Evolutionary conservation across 2,113 vertebrate genomes (phyloP), one percentile per base, ranked within the genome.

Genomic region (Pantherophis guttatus): DNA sequence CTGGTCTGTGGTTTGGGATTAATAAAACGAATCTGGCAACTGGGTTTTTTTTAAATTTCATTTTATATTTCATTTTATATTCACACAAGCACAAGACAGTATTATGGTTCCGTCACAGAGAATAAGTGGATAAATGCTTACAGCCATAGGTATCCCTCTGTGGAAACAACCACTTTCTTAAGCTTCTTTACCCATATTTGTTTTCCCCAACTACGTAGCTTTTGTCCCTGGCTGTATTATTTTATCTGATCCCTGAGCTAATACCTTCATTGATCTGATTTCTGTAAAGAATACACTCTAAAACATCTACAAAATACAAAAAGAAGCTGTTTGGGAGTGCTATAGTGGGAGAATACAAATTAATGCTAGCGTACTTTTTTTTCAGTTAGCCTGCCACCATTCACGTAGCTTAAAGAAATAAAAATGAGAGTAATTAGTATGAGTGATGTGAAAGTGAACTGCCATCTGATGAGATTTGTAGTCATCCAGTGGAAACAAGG

Each of bases 241-340:
- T 94, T 95, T 85, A 95, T 55, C n/a, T 92, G 55, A 91, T 92
- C 17, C 53, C 81, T 75, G 39, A 94, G 95, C 33, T 93, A 90
- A 88, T 91, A n/a, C 86, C 94, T 88, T 86, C 11, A 3, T 5
- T 54, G 86, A 90, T 94, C 91, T 93, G 70, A 86, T 88, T 21
- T 62, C 21, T 33, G 10, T 70, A 50, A 0, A 95, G 33, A 91
- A 92, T 90, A 62, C 29, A 94, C n/a, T 75, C 21, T 15, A 15
- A 92, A 65, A 57, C 29, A 89, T 44, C 5, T 65, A 88, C 75
- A 62, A 52, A 12, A 90, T 48, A 0, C 0, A 50, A 44, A 44
- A n/a, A 93, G 2, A 54, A 89, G 19, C 48, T 91, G 50, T 87
- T 86, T n/a, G 90, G 44, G 88, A 29, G 90, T 54, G 23, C 26